Evolutionary conservation across 2,797 vertebrate species (phyloP).

Genomic region (Pelobates cultripes): DNA sequence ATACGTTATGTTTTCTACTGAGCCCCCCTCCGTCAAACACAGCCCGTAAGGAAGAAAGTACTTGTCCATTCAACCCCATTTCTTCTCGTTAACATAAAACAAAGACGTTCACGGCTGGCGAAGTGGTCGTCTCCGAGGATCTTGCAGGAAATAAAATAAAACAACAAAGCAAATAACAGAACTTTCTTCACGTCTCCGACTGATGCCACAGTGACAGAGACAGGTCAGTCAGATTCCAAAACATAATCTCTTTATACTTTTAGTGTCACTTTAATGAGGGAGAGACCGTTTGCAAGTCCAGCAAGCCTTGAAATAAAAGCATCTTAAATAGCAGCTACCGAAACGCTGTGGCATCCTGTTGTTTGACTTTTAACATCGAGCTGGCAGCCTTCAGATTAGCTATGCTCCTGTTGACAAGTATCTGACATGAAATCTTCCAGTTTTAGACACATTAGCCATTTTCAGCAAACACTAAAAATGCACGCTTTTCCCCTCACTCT

Average conservation of each 20-base stretch:
- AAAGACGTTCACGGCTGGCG: neutral
- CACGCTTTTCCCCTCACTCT: neutral
- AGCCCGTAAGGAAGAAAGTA: neutral
- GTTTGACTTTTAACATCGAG: constrained; percentile 58
- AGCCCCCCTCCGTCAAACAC: neutral
- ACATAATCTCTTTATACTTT: constrained; percentile 63
- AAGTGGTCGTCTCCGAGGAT: constrained; percentile 5
- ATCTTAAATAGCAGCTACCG: constrained; percentile 61
- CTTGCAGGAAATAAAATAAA: no score
- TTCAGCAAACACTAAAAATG: neutral
- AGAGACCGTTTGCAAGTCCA: constrained; percentile 29
- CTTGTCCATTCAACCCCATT: neutral
- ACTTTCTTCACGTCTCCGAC: constrained; percentile 9
- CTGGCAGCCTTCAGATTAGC: constrained; percentile 60
- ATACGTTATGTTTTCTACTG: neutral
- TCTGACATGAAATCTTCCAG: constrained; percentile 62
- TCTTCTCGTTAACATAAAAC: neutral
- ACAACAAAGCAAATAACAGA: neutral
- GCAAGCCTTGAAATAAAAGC: constrained; percentile 58
- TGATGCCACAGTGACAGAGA: constrained; percentile 58
- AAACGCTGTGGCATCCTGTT: constrained; percentile 49
- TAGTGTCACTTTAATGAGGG: constrained; percentile 70
- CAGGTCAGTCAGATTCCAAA: constrained; percentile 46
- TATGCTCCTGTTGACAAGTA: constrained; percentile 58
- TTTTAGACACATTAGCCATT: constrained; percentile 61